Conservation (phyloP, 1,140 invertebrate species). For the Lordiphosa stackelbergi region DNA sequence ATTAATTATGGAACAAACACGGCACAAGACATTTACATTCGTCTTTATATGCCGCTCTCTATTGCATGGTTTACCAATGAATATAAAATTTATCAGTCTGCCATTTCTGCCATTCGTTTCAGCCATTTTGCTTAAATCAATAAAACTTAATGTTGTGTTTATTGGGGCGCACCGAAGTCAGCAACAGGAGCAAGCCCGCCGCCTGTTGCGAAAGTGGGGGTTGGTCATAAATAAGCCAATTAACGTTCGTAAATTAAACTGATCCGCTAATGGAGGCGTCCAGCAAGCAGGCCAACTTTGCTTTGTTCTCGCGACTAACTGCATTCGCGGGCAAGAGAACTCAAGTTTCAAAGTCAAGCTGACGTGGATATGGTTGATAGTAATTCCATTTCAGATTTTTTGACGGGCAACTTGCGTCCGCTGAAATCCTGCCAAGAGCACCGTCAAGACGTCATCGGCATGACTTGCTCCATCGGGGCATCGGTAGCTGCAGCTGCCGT, state of each 20-base stretch:
- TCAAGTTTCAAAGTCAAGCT: neutral
- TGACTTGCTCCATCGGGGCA: constrained; percentile 36
- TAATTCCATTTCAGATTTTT: constrained; percentile 1
- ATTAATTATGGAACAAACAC: constrained; percentile 38
- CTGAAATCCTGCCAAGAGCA: neutral
- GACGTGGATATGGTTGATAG: too few relatives aligned
- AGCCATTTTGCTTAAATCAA: constrained; percentile 40
- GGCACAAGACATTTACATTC: constrained; percentile 22
- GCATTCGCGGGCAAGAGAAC: neutral
- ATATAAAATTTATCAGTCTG: constrained; percentile 32
- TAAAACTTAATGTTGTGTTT: constrained; percentile 46
- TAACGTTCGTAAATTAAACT: constrained; percentile 51
- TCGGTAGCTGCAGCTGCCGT: constrained; percentile 38
- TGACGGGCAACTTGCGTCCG: constrained; percentile 6
- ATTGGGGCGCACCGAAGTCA: constrained; percentile 28
- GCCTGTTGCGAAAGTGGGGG: neutral
- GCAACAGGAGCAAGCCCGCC: constrained; percentile 6
- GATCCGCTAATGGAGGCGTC: constrained; percentile 7
- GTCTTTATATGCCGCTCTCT: constrained; percentile 22
- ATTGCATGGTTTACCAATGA: constrained; percentile 24
- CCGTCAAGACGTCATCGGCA: constrained; percentile 25
- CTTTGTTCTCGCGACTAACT: neutral
- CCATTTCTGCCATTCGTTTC: constrained; percentile 30
- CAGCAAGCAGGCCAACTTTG: too few relatives aligned
- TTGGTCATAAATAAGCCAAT: constrained; percentile 52